Base-by-base conservation (phyloP, 2,888 invertebrate species). In the Acronicta psi region DNA sequence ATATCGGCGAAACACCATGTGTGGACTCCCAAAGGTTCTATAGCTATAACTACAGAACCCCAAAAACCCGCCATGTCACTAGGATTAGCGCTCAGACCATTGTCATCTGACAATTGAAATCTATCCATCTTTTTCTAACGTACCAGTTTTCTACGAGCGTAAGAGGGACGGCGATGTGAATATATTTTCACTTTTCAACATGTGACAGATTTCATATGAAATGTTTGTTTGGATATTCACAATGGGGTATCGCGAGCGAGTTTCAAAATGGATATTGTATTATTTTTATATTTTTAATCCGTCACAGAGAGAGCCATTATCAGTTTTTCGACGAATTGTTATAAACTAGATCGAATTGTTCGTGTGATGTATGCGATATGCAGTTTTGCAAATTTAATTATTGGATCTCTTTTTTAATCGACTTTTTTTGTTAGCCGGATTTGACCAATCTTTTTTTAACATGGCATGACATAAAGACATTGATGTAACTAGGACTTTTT, bases 191-290 rank as follows among this genome's bases (percentile, higher is more conserved):
- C 89, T 92, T 90, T 90, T 89, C 89, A 89, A 91, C 89, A 92
- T 92, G 91, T 92, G 92, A 93, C 93, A 93, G 92, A 89, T 91
- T 89, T 89, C 86, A 85, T 91, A 88, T 91, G 91, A 89, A 89
- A 89, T 90, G 90, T 92, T 91, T 93, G 93, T 93, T 92, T 92
- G 91, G 82, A 81, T 87, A 84, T 82, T 63, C 73, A 81, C 88
- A 86, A 90, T 90, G 86, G 85, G 87, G 85, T 83, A 78, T 77
- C 80, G 79, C 73, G 72, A 79, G 79, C 83, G 78, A 82, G 88
- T 87, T 88, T 81, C 82, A 79, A 54, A 83, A 88, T 85, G 82
- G 75, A 79, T 84, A 82, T 86, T 83, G 85, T 84, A 88, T 91
- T 89, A 88, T 91, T 92, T 90, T 88, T 85, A 72, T 84, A 87